Evolutionary conservation across 2,888 invertebrate species (phyloP).

Genomic region (Taenaris catops): DNA sequence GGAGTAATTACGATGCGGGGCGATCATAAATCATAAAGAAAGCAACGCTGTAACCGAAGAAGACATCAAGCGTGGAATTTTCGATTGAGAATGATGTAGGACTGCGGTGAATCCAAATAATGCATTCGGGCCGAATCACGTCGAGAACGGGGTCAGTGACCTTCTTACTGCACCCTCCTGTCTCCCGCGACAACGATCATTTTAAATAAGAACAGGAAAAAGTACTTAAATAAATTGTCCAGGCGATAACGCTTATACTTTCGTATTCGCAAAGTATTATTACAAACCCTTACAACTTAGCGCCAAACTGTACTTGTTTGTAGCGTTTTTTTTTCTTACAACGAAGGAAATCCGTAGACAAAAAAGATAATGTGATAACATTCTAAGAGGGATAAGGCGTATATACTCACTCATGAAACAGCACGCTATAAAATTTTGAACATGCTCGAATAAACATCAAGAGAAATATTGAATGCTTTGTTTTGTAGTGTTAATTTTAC

Average conservation of each 20-base stretch:
- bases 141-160: conserved; percentile 57
- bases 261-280: neutral
- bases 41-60: conserved; percentile 57
- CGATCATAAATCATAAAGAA: conserved; percentile 67
- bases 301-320: no score
- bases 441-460: conserved; percentile 1
- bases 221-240: conserved; percentile 20
- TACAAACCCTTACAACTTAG: no score
- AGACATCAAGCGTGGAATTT: conserved; percentile 68
- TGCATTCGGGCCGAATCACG: conserved; percentile 66
- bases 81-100: conserved; percentile 63
- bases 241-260: conserved; percentile 8
- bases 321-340: no score
- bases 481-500: conserved; percentile 28
- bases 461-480: conserved; percentile 25
- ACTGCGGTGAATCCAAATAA: conserved; percentile 56
- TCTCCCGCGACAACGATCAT: conserved; percentile 32
- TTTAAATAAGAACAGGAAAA: conserved; percentile 43
- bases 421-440: neutral
- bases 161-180: conserved; percentile 44
- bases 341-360: no score
- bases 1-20: conserved; percentile 43
- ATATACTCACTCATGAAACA: no score
- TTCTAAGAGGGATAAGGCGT: no score
- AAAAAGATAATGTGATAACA: no score